Evolutionary conservation across 2,113 vertebrate species (phyloP).

Genomic region (Macrotis lagotis): DNA sequence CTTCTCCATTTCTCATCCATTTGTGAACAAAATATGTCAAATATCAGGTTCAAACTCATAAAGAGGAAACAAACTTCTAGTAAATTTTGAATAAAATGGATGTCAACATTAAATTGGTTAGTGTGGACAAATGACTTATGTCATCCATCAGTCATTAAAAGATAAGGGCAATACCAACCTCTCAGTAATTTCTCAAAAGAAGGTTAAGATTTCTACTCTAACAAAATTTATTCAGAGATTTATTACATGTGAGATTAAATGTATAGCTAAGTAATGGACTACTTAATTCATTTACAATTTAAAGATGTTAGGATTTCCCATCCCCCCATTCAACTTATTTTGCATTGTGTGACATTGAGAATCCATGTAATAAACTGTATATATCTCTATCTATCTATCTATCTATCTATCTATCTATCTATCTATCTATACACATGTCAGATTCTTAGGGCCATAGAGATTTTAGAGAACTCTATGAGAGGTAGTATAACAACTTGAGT

Average conservation of each 20-base stretch:
- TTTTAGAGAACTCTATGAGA: not conserved
- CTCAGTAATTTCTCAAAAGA: conserved; percentile 39
- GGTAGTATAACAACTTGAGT: not conserved
- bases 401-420: not conserved
- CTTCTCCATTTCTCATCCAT: not conserved
- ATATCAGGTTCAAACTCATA: not conserved
- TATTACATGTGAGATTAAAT: not conserved
- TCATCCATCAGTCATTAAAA: conserved; percentile 4
- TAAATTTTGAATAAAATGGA: conserved; percentile 13
- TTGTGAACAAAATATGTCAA: conserved; percentile 27
- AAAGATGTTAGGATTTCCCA: conserved; percentile 16
- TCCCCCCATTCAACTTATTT: conserved; percentile 6
- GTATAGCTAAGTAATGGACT: conserved; percentile 26
- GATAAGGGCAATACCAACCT: conserved; percentile 27
- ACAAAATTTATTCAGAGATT: conserved; percentile 11
- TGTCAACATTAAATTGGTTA: not conserved
- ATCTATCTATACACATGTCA: not conserved
- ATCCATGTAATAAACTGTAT: conserved; percentile 49
- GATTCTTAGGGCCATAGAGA: not conserved
- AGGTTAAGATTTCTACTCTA: not conserved
- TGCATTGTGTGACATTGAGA: conserved; percentile 33
- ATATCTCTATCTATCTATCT: not conserved
- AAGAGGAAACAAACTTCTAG: conserved; percentile 13
- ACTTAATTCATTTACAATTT: conserved; percentile 42
- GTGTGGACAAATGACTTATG: not conserved